These are phyloP conservation scores for Tetrapedia diversipes DNA, from an alignment of 2,888 invertebrate species.

Conservation along the genomic window DNA sequence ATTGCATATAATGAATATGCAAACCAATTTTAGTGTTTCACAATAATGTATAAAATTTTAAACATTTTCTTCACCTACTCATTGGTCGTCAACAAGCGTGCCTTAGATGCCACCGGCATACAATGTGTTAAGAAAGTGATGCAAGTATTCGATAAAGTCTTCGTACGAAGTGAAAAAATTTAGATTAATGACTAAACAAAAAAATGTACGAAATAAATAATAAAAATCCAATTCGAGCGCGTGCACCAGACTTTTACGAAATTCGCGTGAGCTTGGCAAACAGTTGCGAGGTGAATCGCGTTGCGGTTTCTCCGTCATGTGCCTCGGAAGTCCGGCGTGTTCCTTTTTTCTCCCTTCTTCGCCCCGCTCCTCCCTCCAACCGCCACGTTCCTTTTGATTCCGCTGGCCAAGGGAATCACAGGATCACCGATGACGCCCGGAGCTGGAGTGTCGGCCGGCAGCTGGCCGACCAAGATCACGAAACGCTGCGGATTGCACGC, in stretches of 20 bases:
- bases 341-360: too few species aligned
- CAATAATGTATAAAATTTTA: too few species aligned
- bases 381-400: slow-evolving; percentile 44
- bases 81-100: too few species aligned
- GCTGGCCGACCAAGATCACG: slow-evolving; percentile 66
- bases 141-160: too few species aligned
- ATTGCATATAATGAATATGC: too few species aligned
- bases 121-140: too few species aligned
- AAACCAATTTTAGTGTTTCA: too few species aligned
- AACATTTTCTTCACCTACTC: too few species aligned
- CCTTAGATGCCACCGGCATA: too few species aligned
- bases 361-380: background rate
- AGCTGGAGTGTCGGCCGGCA: slow-evolving; percentile 69
- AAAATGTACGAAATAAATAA: background rate
- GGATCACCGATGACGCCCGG: slow-evolving; percentile 69
- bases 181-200: background rate
- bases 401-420: slow-evolving; percentile 69
- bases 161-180: too few species aligned
- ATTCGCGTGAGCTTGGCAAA: slow-evolving; percentile 39
- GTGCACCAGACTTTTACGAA: background rate
- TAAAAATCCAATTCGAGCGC: slow-evolving; percentile 5
- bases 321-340: slow-evolving; percentile 71
- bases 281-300: slow-evolving; percentile 71
- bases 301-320: slow-evolving; percentile 78
- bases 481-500: slow-evolving; percentile 44